These are phyloP conservation scores for Crocodylus rhombifer DNA, from an alignment of 2,797 vertebrate genomes.

Conservation along the genomic window DNA sequence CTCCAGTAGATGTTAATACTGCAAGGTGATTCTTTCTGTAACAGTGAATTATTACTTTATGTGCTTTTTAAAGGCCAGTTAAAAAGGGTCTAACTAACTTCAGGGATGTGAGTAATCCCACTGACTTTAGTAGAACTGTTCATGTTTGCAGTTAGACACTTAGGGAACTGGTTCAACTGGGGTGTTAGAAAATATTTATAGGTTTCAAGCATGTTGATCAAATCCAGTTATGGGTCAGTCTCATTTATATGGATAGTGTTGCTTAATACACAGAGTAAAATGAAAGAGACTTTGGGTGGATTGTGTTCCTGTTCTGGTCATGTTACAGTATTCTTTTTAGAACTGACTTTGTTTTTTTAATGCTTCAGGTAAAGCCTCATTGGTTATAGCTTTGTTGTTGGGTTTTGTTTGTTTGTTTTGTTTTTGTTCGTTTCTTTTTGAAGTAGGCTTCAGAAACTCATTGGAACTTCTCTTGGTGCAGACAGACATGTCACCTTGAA, in stretches of 20 bases:
- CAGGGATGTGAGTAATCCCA: neutral
- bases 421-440: neutral
- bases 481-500: no score
- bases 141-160: neutral
- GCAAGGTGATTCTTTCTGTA: neutral
- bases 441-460: neutral
- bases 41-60: accelerated
- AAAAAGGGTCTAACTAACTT: neutral
- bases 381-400: no score
- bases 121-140: neutral
- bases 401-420: no score
- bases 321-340: neutral
- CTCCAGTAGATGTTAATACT: neutral
- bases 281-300: neutral
- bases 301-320: neutral
- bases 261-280: neutral
- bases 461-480: no score
- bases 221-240: neutral
- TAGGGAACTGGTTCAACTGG: neutral
- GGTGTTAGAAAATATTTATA: neutral
- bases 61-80: neutral
- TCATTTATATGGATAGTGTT: neutral
- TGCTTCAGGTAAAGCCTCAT: neutral
- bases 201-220: accelerated
- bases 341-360: neutral